Percentiles rank a stretch among this genome's conserved stretches.
phyloP scores from a whole-genome alignment of 2,113 vertebrate genomes.

The Megaceryle maxima region DNA sequence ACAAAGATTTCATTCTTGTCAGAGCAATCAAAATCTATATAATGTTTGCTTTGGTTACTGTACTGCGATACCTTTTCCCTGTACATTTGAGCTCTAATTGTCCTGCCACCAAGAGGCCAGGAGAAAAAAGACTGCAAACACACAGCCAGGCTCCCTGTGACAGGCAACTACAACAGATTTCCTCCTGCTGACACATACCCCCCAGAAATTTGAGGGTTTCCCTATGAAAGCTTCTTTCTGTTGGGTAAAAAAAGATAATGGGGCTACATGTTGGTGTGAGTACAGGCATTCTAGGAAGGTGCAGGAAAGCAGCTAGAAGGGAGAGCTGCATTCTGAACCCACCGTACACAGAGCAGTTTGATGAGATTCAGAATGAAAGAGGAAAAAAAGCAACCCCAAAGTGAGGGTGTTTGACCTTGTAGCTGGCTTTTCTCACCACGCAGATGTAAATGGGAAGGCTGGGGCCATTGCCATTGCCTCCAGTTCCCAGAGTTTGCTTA shows the following conservation, averaged over 20 bases:
- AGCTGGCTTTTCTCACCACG: not conserved
- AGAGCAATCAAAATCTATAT: constrained; percentile 27
- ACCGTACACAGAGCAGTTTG: not conserved
- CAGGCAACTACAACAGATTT: not conserved
- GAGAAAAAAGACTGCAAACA: constrained; percentile 20
- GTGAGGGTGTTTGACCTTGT: not conserved
- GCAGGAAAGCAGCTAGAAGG: not conserved
- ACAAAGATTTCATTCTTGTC: constrained; percentile 39
- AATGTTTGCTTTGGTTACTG: constrained; percentile 49
- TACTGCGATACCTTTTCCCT: constrained; percentile 28
- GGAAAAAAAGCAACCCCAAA: not conserved
- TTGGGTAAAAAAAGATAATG: not conserved
- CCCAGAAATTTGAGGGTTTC: not conserved
- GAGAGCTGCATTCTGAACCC: not conserved
- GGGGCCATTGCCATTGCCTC: not conserved
- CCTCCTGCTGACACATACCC: not conserved
- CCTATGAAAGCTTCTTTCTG: not conserved
- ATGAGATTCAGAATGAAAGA: not conserved
- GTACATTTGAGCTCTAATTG: constrained; percentile 34
- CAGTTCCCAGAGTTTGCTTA: not conserved
- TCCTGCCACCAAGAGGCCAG: constrained; percentile 30
- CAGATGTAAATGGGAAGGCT: not conserved
- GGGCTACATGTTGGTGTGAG: not conserved
- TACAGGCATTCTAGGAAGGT: not conserved
- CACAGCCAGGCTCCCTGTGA: not conserved